phyloP scores from a whole-genome alignment of 2,888 invertebrate species.

The Cancer borealis region DNA sequence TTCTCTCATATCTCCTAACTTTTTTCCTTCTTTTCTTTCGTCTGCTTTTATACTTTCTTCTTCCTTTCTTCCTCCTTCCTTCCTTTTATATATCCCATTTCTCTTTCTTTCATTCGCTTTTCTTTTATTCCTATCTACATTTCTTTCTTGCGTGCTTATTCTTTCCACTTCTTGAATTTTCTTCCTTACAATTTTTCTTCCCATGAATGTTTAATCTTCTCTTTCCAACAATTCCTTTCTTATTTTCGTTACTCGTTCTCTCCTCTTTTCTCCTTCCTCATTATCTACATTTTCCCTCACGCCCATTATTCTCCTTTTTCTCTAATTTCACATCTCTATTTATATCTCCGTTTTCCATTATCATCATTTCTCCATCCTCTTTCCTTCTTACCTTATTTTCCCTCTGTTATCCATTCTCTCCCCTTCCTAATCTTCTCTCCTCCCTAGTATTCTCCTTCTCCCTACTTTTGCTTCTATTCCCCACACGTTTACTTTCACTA shows the following conservation, averaged over 20 bases:
- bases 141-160: not conserved
- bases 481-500: not conserved
- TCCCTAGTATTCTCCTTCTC: not conserved
- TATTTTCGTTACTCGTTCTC: not conserved
- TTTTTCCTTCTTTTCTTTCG: not conserved
- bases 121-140: not conserved
- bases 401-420: not conserved
- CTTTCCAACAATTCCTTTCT: not conserved
- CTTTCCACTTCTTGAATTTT: not conserved
- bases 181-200: not conserved
- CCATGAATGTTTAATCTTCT: not conserved
- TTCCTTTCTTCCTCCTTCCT: not conserved
- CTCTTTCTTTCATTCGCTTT: not conserved
- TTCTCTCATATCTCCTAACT: not conserved
- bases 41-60: not conserved
- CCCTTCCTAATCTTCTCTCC: not conserved
- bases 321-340: not conserved
- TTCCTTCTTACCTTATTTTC: not conserved
- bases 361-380: not conserved
- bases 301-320: not conserved
- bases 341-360: not conserved
- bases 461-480: not conserved
- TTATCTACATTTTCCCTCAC: not conserved
- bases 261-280: not conserved
- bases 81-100: not conserved